Percentiles rank a stretch among this genome's conserved stretches.
These are phyloP conservation scores for Coptotermes formosanus DNA, from an alignment of 1,140 invertebrate species.

Conservation along the genomic window DNA sequence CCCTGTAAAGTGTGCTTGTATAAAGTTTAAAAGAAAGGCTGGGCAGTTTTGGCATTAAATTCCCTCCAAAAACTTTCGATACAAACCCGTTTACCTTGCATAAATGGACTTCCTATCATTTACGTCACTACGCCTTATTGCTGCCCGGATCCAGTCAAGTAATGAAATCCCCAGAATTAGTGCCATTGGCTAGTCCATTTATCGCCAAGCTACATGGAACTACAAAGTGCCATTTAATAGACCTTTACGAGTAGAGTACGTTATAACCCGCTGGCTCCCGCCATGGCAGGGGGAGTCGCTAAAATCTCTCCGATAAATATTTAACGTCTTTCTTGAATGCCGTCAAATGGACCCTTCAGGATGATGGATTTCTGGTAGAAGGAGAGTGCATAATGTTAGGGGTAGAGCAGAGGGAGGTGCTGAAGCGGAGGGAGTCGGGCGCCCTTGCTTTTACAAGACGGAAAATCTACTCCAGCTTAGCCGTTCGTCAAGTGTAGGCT, in stretches of 20 bases:
- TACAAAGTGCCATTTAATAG: conserved; percentile 7
- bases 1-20: too few species aligned
- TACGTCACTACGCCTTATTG: background rate
- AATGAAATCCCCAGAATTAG: background rate
- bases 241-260: background rate
- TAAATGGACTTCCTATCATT: too few species aligned
- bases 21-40: too few species aligned
- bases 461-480: background rate
- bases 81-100: background rate
- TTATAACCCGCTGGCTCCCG: background rate
- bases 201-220: background rate
- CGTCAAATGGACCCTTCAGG: conserved; percentile 27
- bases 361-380: conserved; percentile 24
- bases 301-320: conserved; percentile 26
- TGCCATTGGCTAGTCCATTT: background rate
- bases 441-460: background rate
- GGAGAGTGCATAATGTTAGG: background rate
- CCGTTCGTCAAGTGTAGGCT: background rate
- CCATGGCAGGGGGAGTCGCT: background rate
- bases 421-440: background rate
- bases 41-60: background rate
- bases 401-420: background rate
- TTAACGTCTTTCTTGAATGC: conserved; percentile 20
- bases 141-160: background rate
- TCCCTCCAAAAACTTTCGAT: background rate